Evolutionary conservation across 53 echinoderm and acorn worm genomes (phyloP).

Genomic region (Echinometra lucunter): DNA sequence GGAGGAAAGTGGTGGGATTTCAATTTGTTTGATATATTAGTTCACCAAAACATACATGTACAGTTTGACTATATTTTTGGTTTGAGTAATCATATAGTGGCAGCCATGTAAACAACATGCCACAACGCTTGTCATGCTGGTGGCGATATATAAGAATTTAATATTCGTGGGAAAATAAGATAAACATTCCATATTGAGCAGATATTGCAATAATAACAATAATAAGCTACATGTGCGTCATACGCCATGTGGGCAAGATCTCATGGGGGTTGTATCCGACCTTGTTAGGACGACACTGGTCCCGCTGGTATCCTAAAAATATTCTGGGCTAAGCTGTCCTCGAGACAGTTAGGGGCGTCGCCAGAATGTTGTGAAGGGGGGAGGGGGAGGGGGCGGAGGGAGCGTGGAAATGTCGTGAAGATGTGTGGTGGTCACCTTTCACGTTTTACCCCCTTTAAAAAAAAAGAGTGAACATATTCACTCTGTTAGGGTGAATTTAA

Average conservation of each 20-base stretch:
- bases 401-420: too few relatives aligned
- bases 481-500: too few relatives aligned
- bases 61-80: too few relatives aligned
- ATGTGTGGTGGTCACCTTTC: too few relatives aligned
- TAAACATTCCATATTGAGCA: conserved; percentile 30
- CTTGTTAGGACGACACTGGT: background rate
- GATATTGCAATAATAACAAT: background rate
- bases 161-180: conserved; percentile 25
- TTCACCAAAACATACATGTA: too few relatives aligned
- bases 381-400: background rate
- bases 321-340: conserved; percentile 12
- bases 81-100: too few relatives aligned
- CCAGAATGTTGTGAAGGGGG: background rate
- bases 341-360: background rate
- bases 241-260: background rate
- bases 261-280: background rate
- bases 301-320: conserved; percentile 12
- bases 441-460: too few relatives aligned
- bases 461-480: too few relatives aligned
- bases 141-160: background rate
- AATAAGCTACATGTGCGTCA: conserved; percentile 9
- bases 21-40: too few relatives aligned
- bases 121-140: background rate
- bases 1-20: too few relatives aligned
- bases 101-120: background rate